Conservation (phyloP, 2,797 vertebrate species). For the Valencia hispanica region DNA sequence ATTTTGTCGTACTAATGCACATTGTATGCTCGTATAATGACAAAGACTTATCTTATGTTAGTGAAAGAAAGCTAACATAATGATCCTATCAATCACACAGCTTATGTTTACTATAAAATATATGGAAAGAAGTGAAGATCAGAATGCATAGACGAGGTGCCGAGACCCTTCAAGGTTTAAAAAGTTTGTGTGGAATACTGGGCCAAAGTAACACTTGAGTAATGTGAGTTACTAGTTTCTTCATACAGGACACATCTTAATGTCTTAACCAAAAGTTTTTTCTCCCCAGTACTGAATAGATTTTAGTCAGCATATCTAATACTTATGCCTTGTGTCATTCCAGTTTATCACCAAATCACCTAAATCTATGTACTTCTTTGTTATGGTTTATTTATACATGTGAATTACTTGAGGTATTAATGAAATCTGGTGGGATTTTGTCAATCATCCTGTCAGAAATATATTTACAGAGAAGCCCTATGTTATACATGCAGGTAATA, state of each 20-base stretch:
- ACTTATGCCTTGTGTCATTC: no score
- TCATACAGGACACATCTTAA: neutral
- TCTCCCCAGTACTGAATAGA: no score
- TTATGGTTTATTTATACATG: no score
- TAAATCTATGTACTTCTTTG: no score
- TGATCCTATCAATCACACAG: neutral
- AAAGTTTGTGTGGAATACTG: neutral
- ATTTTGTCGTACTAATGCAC: no score
- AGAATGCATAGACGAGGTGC: neutral
- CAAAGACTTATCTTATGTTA: no score
- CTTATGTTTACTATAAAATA: neutral
- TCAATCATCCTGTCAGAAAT: neutral
- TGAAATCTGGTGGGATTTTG: neutral
- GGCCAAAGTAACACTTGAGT: neutral
- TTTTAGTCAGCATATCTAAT: no score
- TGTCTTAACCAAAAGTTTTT: no score
- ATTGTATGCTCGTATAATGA: neutral
- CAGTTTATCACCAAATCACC: no score
- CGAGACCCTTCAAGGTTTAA: neutral
- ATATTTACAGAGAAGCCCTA: neutral
- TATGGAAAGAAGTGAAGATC: neutral
- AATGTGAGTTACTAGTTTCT: no score
- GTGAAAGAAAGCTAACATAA: no score
- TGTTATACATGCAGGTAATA: no score
- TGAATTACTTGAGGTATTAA: neutral